Evolutionary conservation across 1,140 invertebrate species (phyloP).

Genomic region (Ooceraea biroi): DNA sequence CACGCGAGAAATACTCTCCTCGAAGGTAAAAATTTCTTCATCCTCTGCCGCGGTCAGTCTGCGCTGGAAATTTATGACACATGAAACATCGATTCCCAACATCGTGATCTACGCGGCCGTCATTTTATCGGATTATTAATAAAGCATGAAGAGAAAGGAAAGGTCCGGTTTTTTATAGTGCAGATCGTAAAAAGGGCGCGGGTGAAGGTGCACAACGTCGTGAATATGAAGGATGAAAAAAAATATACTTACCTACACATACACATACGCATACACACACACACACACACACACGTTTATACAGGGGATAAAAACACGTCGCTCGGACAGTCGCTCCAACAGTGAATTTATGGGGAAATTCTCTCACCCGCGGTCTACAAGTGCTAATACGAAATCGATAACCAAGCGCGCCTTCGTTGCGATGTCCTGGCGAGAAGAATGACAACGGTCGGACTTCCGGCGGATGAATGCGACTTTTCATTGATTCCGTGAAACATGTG

Average conservation of each 20-base stretch:
- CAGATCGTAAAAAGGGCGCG: slow-evolving; percentile 4
- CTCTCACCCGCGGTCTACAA: slow-evolving; percentile 17
- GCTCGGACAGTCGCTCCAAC: not conserved
- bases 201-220: not conserved
- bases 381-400: slow-evolving; percentile 73
- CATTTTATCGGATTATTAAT: slow-evolving; percentile 39
- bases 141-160: slow-evolving; percentile 33
- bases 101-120: slow-evolving; percentile 12
- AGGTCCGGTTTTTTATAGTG: slow-evolving; percentile 12
- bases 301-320: not conserved
- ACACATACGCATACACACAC: too few species aligned
- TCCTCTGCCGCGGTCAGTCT: not conserved
- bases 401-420: slow-evolving; percentile 44
- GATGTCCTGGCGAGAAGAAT: not conserved
- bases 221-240: slow-evolving; percentile 16
- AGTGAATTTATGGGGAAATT: slow-evolving; percentile 55
- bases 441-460: not conserved
- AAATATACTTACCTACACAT: too few species aligned
- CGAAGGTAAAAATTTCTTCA: not conserved
- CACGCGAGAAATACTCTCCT: not conserved
- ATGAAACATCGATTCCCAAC: slow-evolving; percentile 18
- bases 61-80: slow-evolving; percentile 12
- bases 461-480: slow-evolving; percentile 47
- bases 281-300: not conserved
- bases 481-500: slow-evolving; percentile 67